Conservation (phyloP, 2,797 vertebrate genomes). For the Saxicola maurus region DNA sequence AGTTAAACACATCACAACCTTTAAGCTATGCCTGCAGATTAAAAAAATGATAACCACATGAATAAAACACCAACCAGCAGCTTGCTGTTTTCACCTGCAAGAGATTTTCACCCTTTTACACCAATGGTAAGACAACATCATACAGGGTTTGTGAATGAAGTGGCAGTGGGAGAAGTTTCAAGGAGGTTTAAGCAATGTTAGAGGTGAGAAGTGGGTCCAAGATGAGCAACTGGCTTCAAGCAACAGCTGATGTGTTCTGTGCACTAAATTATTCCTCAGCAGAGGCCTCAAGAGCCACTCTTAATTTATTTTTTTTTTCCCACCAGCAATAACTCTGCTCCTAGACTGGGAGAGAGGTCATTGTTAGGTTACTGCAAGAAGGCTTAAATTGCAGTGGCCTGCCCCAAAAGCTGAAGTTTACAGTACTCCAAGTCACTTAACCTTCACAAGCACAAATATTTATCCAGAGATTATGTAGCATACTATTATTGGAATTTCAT, state of each 20-base stretch:
- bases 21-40: neutral
- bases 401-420: conserved; percentile 12
- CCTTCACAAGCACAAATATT: conserved; percentile 62
- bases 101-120: neutral
- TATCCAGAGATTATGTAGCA: conserved; percentile 49
- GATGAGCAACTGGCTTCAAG: neutral
- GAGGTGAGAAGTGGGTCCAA: neutral
- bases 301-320: neutral
- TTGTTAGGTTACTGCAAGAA: neutral
- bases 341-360: conserved; percentile 11
- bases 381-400: conserved; percentile 20
- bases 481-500: conserved; percentile 59
- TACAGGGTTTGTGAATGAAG: neutral
- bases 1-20: neutral
- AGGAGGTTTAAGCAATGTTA: neutral
- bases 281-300: neutral
- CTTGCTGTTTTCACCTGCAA: neutral
- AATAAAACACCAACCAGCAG: neutral
- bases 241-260: neutral
- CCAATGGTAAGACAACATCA: neutral
- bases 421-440: conserved; percentile 27
- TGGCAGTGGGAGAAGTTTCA: neutral
- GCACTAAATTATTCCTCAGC: neutral
- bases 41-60: neutral
- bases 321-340: neutral